phyloP scores from a whole-genome alignment of 2,888 invertebrate species.

The Lochmaea crataegi region DNA sequence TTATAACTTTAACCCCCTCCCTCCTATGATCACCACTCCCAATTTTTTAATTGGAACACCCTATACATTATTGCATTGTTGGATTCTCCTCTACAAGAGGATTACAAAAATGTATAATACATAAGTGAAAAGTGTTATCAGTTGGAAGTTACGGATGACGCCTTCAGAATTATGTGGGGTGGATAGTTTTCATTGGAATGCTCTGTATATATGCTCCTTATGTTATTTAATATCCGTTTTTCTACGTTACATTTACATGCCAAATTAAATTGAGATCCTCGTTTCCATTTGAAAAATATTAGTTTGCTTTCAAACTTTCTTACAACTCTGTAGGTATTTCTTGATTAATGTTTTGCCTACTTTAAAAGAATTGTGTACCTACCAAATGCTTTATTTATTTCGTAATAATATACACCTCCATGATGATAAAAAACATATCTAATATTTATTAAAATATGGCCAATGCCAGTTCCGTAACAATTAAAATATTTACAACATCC shows the following conservation, averaged over 20 bases:
- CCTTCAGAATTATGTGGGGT: too few relatives aligned
- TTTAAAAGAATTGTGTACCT: neutral
- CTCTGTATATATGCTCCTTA: too few relatives aligned
- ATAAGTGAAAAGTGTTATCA: too few relatives aligned
- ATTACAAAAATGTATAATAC: too few relatives aligned
- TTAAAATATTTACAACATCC: slow-evolving; percentile 1
- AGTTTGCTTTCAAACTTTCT: neutral
- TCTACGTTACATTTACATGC: neutral
- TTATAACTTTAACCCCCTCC: too few relatives aligned
- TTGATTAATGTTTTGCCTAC: neutral
- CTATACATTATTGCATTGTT: too few relatives aligned
- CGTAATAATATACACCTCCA: neutral
- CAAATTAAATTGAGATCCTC: neutral
- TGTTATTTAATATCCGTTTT: too few relatives aligned
- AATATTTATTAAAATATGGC: neutral
- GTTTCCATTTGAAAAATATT: neutral
- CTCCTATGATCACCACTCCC: too few relatives aligned
- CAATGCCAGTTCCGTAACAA: neutral
- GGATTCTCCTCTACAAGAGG: too few relatives aligned
- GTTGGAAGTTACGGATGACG: too few relatives aligned
- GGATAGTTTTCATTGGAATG: too few relatives aligned
- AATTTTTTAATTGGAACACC: too few relatives aligned
- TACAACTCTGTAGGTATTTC: neutral
- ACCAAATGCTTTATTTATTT: neutral
- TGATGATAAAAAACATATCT: neutral